Evolutionary conservation across 2,797 vertebrate genomes (phyloP).

Genomic region (Carapus acus): DNA sequence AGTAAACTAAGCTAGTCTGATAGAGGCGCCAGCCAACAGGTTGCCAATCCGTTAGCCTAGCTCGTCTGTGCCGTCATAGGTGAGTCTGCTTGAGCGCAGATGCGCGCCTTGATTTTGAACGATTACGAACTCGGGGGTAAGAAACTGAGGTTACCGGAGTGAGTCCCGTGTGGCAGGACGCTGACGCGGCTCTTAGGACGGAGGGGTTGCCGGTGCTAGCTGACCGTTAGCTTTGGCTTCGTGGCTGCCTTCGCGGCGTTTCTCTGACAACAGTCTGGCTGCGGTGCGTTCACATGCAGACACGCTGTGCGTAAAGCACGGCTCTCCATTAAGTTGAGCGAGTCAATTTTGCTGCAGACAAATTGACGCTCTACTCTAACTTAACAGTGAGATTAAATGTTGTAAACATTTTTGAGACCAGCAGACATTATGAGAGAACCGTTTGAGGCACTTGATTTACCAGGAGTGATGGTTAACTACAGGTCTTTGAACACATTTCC

Average conservation of each 20-base stretch:
- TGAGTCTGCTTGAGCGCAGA: neutral
- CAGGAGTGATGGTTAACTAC: accelerated
- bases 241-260: slow-evolving; percentile 20
- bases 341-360: too few relatives aligned
- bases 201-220: slow-evolving; percentile 14
- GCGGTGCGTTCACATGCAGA: slow-evolving; percentile 35
- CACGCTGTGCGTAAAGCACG: accelerated
- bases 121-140: too few relatives aligned
- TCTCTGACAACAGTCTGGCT: slow-evolving; percentile 48
- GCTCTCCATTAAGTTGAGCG: too few relatives aligned
- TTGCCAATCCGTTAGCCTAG: slow-evolving; percentile 40
- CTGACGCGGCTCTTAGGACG: neutral
- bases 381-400: too few relatives aligned
- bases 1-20: neutral
- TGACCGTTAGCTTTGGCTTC: neutral
- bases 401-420: too few relatives aligned
- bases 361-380: too few relatives aligned
- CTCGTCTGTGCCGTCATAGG: slow-evolving; percentile 9
- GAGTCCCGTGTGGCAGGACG: slow-evolving; percentile 4
- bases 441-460: neutral
- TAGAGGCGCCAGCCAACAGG: slow-evolving; percentile 55
- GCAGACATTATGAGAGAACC: too few relatives aligned
- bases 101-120: neutral
- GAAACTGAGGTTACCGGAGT: neutral
- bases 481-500: slow-evolving; percentile 31